phyloP scores from a whole-genome alignment of 2,797 vertebrate species.

The Chrosomus eos region DNA sequence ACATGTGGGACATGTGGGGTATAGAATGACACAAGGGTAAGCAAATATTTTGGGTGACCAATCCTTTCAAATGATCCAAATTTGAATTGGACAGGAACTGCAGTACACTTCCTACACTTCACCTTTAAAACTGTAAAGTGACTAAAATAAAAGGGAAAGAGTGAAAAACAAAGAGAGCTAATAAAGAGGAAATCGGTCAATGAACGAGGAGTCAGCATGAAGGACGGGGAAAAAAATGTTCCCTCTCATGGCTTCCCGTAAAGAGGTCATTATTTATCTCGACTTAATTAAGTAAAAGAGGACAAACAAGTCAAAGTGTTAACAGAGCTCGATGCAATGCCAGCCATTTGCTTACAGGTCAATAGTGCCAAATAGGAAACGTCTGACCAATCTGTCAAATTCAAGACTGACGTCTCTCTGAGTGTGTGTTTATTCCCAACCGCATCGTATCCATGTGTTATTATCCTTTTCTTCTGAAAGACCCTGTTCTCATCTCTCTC shows the following conservation, averaged over 20 bases:
- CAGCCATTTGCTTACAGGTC: conserved; percentile 63
- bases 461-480: conserved; percentile 47
- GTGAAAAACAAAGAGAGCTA: conserved; percentile 9
- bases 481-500: conserved; percentile 10
- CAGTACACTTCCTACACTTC: background rate
- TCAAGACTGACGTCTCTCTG: conserved; percentile 38
- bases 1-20: background rate
- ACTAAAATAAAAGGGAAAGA: background rate
- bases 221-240: conserved; percentile 36
- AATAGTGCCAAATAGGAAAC: conserved; percentile 73
- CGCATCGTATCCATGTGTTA: conserved; percentile 50
- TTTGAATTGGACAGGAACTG: background rate
- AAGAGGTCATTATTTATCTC: conserved; percentile 74
- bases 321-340: conserved; percentile 70
- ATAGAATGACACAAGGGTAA: background rate
- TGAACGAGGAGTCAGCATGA: conserved; percentile 21
- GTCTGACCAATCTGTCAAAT: conserved; percentile 68
- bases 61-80: background rate
- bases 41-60: background rate
- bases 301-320: conserved; percentile 79
- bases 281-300: conserved; percentile 80
- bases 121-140: background rate
- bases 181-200: conserved; percentile 26
- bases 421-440: conserved; percentile 22
- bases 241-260: conserved; percentile 69